A percentile compares a stretch with the other conserved stretches of the same genome.
Evolutionary conservation across 2,888 invertebrate genomes (phyloP).

Genomic region (Gastracanthus pulcherrimus): DNA sequence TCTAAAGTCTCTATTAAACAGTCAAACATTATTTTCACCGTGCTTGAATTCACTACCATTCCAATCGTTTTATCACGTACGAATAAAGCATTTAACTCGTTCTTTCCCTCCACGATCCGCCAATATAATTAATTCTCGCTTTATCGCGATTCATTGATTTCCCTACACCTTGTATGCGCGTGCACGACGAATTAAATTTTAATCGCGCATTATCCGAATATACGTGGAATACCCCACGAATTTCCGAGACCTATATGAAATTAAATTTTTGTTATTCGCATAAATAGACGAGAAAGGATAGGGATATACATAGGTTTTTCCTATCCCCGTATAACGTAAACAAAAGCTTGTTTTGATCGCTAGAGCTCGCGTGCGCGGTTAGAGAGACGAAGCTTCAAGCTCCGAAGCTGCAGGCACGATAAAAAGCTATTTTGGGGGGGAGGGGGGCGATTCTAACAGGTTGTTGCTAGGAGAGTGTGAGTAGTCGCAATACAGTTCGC

Average conservation of each 20-base stretch:
- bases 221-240: too few relatives aligned
- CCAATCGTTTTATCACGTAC: too few relatives aligned
- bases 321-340: neutral
- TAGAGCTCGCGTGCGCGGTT: too few relatives aligned
- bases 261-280: neutral
- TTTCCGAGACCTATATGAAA: too few relatives aligned
- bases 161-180: too few relatives aligned
- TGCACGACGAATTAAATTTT: neutral
- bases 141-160: too few relatives aligned
- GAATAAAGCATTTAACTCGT: too few relatives aligned
- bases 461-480: conserved; percentile 25
- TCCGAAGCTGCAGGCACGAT: neutral
- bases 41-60: too few relatives aligned
- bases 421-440: conserved; percentile 22
- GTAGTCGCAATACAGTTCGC: neutral
- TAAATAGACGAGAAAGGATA: neutral
- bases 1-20: too few relatives aligned
- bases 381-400: too few relatives aligned
- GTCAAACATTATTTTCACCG: too few relatives aligned
- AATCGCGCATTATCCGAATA: neutral
- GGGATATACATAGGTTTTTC: neutral
- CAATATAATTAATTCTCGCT: neutral
- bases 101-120: neutral
- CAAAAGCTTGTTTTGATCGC: conserved; percentile 36
- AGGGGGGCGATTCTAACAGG: conserved; percentile 41